Base-by-base conservation (phyloP, 2,888 invertebrate species). In the Emesis furor region DNA sequence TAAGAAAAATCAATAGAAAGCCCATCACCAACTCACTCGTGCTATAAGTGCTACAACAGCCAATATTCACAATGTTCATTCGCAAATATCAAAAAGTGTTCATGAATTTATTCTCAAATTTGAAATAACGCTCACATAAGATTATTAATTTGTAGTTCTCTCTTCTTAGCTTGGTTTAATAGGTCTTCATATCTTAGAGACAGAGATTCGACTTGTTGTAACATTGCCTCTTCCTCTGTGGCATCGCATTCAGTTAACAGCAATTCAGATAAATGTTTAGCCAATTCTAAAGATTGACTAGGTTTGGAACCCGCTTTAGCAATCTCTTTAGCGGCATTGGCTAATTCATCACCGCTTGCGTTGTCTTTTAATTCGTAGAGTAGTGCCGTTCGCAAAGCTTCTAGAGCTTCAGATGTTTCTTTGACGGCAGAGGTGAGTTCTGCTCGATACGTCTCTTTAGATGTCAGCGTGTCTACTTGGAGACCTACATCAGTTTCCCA, bases 381-480 rank as follows among this genome's bases (percentile, higher is more conserved):
- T 1, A 96, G 87, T 0, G 97, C 96, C n/a, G 94, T 96, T 92
- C 98, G 97, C 32, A 99, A 94, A 8, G 97, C 97, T 76, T 98
- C 97, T 3, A 99, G 94, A 83, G 98, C 97, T 7, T 96, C 97
- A 72, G 97, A 97, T 86, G 98, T 98, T 91, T 99, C 99, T 67
- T 95, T 95, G 4, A 99, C 97, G 0, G 98, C 99, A 3, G 98
- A 97, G 62, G 97, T 97, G 55, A 99, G 94, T 93, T 99, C 99
- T 89, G 97, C 98, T 77, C 98, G 95, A 92, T 99, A 99, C 0
- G 98, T 99, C 91, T 99, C 99, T 93, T 98, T 98, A 4, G 98
- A 98, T 65, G 98, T 98, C 62, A 99, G 94, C 0, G 99, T 99
- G 91, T 99, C 98, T 1, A 99, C 99, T 96, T 99, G 99, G 5